Percentiles rank a stretch among this genome's conserved stretches.
Conservation (phyloP, 2,888 invertebrate genomes). For the Malthinus seriepunctatus region DNA sequence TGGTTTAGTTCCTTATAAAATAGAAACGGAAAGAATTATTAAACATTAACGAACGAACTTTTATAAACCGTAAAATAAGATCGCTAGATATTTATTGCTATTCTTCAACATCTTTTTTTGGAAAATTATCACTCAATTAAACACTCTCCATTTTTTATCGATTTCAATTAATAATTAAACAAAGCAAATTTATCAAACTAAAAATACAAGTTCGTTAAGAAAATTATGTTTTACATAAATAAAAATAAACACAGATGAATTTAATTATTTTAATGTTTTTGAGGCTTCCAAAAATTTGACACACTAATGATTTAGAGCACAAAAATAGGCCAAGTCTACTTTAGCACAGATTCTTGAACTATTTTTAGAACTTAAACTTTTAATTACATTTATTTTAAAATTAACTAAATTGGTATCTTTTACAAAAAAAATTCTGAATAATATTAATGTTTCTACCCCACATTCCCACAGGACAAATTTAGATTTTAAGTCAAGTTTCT, state of each 20-base stretch:
- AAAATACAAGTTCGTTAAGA: too few relatives aligned
- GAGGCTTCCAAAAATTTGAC: conserved; percentile 13
- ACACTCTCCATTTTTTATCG: neutral
- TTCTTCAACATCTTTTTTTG: neutral
- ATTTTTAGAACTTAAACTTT: conserved; percentile 12
- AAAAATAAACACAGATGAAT: neutral
- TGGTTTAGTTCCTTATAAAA: conserved; percentile 11
- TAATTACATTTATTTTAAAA: too few relatives aligned
- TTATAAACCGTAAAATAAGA: conserved; percentile 8
- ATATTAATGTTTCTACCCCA: too few relatives aligned
- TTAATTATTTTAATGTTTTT: conserved; percentile 5
- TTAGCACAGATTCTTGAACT: conserved; percentile 11
- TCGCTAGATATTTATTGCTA: neutral
- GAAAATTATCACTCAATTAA: neutral
- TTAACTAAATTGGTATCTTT: too few relatives aligned
- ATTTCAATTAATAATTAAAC: too few relatives aligned
- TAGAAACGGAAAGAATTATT: conserved; percentile 12
- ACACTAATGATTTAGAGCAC: conserved; percentile 15
- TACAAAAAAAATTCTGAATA: too few relatives aligned
- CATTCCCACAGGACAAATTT: too few relatives aligned
- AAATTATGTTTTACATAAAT: conserved; percentile 9
- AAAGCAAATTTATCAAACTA: too few relatives aligned
- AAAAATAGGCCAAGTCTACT: conserved; percentile 22
- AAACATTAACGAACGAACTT: neutral
- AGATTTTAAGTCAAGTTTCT: too few relatives aligned